Base-by-base conservation (phyloP, 2,797 vertebrate genomes). In the Cyclopterus lumpus region DNA sequence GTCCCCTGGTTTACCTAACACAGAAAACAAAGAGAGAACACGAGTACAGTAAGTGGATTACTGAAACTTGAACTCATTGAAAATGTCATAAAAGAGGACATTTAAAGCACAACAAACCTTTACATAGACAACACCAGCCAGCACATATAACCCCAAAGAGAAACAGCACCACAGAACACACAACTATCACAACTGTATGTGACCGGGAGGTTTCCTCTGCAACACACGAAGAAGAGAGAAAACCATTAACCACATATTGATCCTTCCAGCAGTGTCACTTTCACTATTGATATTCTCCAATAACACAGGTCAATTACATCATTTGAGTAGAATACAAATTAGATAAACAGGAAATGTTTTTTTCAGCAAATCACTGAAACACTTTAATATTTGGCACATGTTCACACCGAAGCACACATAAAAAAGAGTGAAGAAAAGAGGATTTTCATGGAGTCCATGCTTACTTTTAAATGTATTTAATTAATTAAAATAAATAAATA, bases 91-190 rank as follows among this genome's bases (percentile, higher is more conserved):
- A 26, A 3, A 61, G 1, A 26, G 2, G 46, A 1, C 0, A 57
- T 48, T 67, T 11, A 36, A 2, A 75, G 64, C 12, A 12, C 2
- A 51, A 1, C 71, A 0, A 86, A 91, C 91, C 58, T 84, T 0
- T 64, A 22, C 0, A 24, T 0, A 22, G 0, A 0, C 0, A 36
- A 26, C 0, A 0, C 0, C 9, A 0, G 0, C 51, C 0, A n/a
- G 0, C 12, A 8, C 3, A 0, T 0, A 1, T 1, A 20, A 16
- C 3, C 8, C 7, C 0, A 0, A 0, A 0, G 1, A 0, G 0
- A 4, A 5, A 0, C 0, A 1, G 0, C 3, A 15, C 0, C 8
- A 10, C 0, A 5, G 8, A 0, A 8, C 0, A 0, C 0, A 34
- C 0, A 5, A 38, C 0, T 9, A 26, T 0, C 12, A 8, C 0